Evolutionary conservation across 1,140 invertebrate genomes (phyloP), one percentile per base, ranked within the genome.

Genomic region (Geopemphigus sp.): DNA sequence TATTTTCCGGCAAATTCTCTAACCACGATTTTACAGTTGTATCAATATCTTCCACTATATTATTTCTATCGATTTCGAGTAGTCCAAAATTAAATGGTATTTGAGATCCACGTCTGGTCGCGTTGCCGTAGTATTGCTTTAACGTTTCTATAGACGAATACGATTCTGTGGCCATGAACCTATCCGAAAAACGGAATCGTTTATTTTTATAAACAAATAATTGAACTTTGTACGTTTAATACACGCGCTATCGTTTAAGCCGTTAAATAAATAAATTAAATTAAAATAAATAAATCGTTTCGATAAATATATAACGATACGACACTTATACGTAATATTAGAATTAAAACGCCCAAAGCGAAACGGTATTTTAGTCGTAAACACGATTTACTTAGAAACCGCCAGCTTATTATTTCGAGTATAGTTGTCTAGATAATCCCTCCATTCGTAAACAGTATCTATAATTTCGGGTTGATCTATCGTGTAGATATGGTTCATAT

Each of bases 371-470:
- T n/a, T 8, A 32, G 24, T 61, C 24, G 24, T 3, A 3, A 32
- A 19, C 1, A n/a, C 19, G 10, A 64, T 45, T 39, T 70, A 70
- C 66, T 15, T 29, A 19, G 66, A 26, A 0, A 53, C 17, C 17
- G 39, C 0, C 0, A 10, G 11, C 1, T 61, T 70, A 4, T 68
- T 80, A 0, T 15, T 53, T 47, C 5, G 70, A 11, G 12, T 22
- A n/a, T 86, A 90, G 1, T 89, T 84, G 78, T 92, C 90, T 8
- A 92, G 82, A 0, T 90, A 83, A 1, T 87, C 83, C 82, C 91
- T 87, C 87, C 89, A 93, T 80, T 89, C 85, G 47, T 89, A 85
- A 5, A 94, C 84, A 83, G 91, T 86, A 56, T 90, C 87, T 82
- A 89, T 88, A 0, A 87, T 89, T 83, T 90, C 88, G 0, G 88